A percentile compares a stretch with the other conserved stretches of the same genome.
Evolutionary conservation across 2,888 invertebrate species (phyloP).

Genomic region (Apantesis nais): DNA sequence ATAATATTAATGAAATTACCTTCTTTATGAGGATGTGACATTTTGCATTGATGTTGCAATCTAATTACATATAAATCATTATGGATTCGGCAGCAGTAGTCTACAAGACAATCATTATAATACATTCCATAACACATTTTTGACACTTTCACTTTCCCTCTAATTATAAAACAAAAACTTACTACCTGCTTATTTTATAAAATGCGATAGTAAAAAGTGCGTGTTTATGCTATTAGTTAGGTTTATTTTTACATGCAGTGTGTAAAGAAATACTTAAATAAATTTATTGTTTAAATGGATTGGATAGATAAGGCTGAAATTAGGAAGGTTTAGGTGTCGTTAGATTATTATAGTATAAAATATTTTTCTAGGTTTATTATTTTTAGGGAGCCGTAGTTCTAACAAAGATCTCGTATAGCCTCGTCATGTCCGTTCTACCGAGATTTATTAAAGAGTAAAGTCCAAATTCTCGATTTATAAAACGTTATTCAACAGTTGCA

Average conservation of each 20-base stretch:
- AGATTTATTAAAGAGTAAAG: not conserved
- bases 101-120: constrained; percentile 2
- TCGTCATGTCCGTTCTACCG: no score
- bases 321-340: no score
- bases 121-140: constrained; percentile 4
- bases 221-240: no score
- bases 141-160: not conserved
- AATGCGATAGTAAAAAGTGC: not conserved
- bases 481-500: not conserved
- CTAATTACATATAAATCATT: constrained; percentile 1
- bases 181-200: no score
- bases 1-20: no score
- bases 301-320: not conserved
- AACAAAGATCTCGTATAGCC: no score
- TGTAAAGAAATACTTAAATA: not conserved
- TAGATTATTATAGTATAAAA: no score
- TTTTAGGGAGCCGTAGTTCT: no score
- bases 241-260: not conserved
- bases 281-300: not conserved
- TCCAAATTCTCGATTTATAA: no score
- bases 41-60: not conserved
- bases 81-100: constrained; percentile 1
- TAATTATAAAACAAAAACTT: no score
- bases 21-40: no score
- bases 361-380: no score